Evolutionary conservation across 2,797 vertebrate genomes (phyloP), one percentile per base, ranked within the genome.

Genomic region (Siniperca obscura): DNA sequence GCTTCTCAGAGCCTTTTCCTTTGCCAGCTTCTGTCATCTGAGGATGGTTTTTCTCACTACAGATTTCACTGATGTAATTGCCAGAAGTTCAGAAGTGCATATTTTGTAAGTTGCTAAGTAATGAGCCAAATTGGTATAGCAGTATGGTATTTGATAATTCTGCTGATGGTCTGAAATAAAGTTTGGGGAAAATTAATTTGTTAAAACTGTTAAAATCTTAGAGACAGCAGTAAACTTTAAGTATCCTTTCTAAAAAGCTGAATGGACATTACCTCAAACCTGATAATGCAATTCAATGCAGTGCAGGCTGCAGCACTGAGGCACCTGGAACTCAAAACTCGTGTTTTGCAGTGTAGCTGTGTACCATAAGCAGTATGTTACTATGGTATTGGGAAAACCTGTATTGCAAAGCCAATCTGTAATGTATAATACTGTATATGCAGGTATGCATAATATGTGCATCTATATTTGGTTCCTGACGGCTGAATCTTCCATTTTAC

Each of bases 11-110:
- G 69, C 52, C 42, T 82, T 76, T 80, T 78, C 64, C 74, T 81
- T 74, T 82, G 78, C 88, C 80, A 81, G 81, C 73, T 86, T 83
- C 85, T 48, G 61, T 90, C 76, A 80, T 71, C 73, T 9, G 5
- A 71, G 74, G 74, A 84, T 50, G 61, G 16, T 70, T 86, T 87
- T 87, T 76, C 79, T 86, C 53, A 34, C 77, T 68, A 50, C 78
- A 78, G 59, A 86, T 76, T 89, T 78, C 76, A 78, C 65, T 85
- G 75, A 86, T 83, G 83, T 86, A 92, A 90, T 87, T 90, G 79
- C 83, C 81, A 81, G 69, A 75, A 87, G 77, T 86, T 91, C 68
- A 81, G 65, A 87, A 61, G 78, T 81, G 75, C 70, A 84, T 75
- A 60, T 90, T 83, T 84, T 78, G 68, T 81, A 76, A 57, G 53